Evolutionary conservation across 2,797 vertebrate species (phyloP), one percentile per base, ranked within the genome.

Genomic region (Crenuchus spilurus): DNA sequence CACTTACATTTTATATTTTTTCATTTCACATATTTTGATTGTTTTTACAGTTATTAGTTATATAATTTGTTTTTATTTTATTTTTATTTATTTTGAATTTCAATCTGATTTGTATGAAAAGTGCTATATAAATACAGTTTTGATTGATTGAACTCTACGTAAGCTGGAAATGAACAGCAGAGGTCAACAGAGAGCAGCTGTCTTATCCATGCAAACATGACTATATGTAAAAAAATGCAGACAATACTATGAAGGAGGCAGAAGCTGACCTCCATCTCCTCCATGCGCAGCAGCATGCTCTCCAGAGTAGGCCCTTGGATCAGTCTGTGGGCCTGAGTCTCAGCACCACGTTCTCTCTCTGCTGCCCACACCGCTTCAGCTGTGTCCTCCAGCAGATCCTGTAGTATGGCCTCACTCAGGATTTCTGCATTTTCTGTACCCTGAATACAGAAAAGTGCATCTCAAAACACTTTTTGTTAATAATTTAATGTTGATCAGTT

Each of bases 211-310:
- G 16, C 2, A 26, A 42, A 4, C 49, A 63, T 14, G 13, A 35
- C 18, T 16, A 18, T 41, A 39, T 68, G 9, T n/a, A n/a, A 26
- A 37, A 24, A 20, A 60, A 37, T 4, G 24, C 3, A 26, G 2
- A 51, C 6, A 14, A 11, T 30, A 11, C 6, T 20, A 20, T 11
- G 14, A 2, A 1, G 57, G 5, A 39, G 5, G 18, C 37, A 4
- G 20, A 20, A 48, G 42, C 90, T 88, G 86, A 99, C 98, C 92
- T 99, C 97, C 71, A 99, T 99, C 85, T 99, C 95, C 83, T 99
- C 95, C 94, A 99, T 95, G 82, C 96, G 94, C 78, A 91, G 91
- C 84, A 98, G 90, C 95, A 99, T 97, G 63, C 79, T 91, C 83
- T 98, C 94, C 78, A 99, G 84, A 16, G 87, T 87, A 16, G 88